These are phyloP conservation scores for Odocoileus virginianus DNA, from an alignment of 2,113 vertebrate species.

Conservation along the genomic window DNA sequence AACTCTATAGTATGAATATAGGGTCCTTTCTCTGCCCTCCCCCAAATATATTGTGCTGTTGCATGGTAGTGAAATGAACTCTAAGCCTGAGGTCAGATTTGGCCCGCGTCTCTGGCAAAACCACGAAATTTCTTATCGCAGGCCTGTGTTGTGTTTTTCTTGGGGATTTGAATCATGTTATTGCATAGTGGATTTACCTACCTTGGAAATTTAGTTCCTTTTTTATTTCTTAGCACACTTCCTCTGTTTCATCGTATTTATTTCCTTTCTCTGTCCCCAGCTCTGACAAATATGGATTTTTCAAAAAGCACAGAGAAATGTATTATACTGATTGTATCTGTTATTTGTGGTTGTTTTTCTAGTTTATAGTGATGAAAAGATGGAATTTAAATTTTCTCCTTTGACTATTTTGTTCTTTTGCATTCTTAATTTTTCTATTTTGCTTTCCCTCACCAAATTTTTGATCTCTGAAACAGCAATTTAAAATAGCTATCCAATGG, in stretches of 20 bases:
- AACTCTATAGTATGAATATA: not conserved
- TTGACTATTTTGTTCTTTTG: not conserved
- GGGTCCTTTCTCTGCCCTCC: not conserved
- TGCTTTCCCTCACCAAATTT: slow-evolving; percentile 26
- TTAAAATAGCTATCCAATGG: slow-evolving; percentile 24
- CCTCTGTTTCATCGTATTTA: not conserved
- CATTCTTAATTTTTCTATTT: slow-evolving; percentile 5
- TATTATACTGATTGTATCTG: not conserved
- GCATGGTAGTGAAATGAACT: not conserved
- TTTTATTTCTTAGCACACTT: not conserved
- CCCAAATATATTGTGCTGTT: not conserved
- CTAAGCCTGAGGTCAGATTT: not conserved
- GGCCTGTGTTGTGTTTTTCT: not conserved
- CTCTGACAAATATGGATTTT: slow-evolving; percentile 9
- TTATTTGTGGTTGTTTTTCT: not conserved
- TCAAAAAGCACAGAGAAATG: not conserved
- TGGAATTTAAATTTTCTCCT: not conserved
- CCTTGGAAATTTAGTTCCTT: slow-evolving; percentile 1
- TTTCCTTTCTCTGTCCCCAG: not conserved
- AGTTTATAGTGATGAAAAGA: not conserved
- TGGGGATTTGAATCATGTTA: not conserved
- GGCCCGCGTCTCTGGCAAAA: not conserved
- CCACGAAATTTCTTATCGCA: not conserved
- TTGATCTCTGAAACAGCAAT: slow-evolving; percentile 9
- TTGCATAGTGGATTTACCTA: not conserved